Evolutionary conservation across 1,140 invertebrate genomes (phyloP).

Genomic region (Mylabris phalerata): DNA sequence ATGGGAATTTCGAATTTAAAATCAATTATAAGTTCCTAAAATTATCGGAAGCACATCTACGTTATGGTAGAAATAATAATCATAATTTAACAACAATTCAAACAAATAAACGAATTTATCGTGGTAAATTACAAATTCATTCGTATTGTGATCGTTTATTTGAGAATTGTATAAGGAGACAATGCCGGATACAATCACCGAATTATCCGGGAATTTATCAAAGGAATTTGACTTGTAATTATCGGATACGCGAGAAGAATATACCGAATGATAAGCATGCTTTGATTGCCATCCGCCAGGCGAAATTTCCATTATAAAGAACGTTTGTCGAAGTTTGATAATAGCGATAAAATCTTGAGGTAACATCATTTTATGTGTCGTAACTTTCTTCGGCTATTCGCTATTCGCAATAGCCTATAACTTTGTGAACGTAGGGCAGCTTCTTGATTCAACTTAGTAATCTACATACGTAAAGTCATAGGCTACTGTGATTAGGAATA

Average conservation of each 20-base stretch:
- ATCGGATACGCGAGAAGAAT: conserved; percentile 43
- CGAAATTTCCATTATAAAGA: conserved; percentile 67
- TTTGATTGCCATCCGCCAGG: conserved; percentile 63
- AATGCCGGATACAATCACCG: conserved; percentile 63
- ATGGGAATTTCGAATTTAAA: conserved; percentile 68
- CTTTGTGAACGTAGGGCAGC: no score
- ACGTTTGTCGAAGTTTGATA: conserved; percentile 67
- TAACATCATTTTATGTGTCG: conserved; percentile 38
- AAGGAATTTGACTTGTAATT: conserved; percentile 76
- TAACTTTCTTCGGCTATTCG: no score
- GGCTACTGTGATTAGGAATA: no score
- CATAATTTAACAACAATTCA: no score
- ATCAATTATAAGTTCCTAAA: conserved; percentile 74
- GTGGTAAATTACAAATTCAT: conserved; percentile 67
- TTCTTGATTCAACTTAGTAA: no score
- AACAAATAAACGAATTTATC: conserved; percentile 46
- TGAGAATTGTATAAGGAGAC: conserved; percentile 51
- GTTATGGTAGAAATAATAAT: conserved; percentile 53
- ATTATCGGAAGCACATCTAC: conserved; percentile 62
- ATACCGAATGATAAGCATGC: conserved; percentile 66
- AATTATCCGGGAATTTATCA: conserved; percentile 84
- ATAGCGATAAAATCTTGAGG: conserved; percentile 66
- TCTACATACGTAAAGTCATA: no score
- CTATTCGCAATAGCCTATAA: no score
- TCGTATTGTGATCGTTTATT: conserved; percentile 70